These are phyloP conservation scores for Esperia sulphurella DNA, from an alignment of 2,888 invertebrate species.

Conservation along the genomic window DNA sequence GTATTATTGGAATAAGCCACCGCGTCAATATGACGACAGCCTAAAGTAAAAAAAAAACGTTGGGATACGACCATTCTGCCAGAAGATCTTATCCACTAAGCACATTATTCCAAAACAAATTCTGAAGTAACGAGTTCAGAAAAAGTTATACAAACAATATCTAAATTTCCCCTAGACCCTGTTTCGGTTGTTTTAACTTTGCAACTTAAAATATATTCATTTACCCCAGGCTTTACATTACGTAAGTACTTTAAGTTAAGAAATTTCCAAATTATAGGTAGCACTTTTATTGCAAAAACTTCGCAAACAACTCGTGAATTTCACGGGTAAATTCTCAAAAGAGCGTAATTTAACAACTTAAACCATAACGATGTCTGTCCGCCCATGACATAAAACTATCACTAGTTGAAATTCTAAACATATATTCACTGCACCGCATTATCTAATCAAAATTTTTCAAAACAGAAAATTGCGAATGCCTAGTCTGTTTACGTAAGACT, in stretches of 20 bases:
- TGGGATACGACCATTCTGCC: slow-evolving; percentile 39
- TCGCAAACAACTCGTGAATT: not conserved
- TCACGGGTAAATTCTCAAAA: too few species aligned
- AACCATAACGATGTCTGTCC: too few species aligned
- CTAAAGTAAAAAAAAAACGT: slow-evolving; percentile 48
- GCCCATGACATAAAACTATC: too few species aligned
- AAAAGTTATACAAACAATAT: slow-evolving; percentile 4
- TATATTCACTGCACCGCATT: too few species aligned
- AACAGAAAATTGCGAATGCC: too few species aligned
- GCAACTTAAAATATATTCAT: slow-evolving; percentile 26
- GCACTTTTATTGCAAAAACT: not conserved
- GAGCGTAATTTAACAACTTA: too few species aligned
- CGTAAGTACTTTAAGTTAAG: not conserved
- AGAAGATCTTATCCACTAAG: slow-evolving; percentile 22
- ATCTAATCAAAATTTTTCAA: too few species aligned
- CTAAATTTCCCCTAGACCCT: slow-evolving; percentile 1
- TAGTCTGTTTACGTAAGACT: too few species aligned
- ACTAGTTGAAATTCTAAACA: too few species aligned
- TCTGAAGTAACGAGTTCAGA: not conserved
- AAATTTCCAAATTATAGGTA: not conserved
- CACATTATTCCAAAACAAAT: slow-evolving; percentile 1
- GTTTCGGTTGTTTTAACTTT: slow-evolving; percentile 14
- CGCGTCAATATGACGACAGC: slow-evolving; percentile 12
- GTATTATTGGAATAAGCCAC: too few species aligned
- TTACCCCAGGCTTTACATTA: slow-evolving; percentile 10